A percentile compares a stretch with the other conserved stretches of the same genome.
These are phyloP conservation scores for Caenorhabditis briggsae DNA, from an alignment of 1,140 invertebrate species.

Conservation along the genomic window DNA sequence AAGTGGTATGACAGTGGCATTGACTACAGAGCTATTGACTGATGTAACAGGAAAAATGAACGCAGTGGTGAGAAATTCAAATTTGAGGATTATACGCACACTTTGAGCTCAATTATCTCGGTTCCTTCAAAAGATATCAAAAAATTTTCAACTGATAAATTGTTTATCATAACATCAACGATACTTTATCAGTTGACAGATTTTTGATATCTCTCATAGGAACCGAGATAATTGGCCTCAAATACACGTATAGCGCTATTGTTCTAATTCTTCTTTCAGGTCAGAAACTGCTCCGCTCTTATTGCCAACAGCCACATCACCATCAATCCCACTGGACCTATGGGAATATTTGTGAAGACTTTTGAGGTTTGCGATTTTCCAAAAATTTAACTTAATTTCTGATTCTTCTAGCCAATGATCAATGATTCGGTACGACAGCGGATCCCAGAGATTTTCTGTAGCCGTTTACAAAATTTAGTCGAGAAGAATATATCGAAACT, in stretches of 20 bases:
- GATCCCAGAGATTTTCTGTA: constrained; percentile 74
- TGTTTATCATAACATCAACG: too few relatives aligned
- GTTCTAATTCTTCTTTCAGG: constrained; percentile 49
- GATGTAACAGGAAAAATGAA: constrained; percentile 72
- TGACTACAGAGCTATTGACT: constrained; percentile 70
- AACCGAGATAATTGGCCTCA: too few relatives aligned
- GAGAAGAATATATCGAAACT: constrained; percentile 75
- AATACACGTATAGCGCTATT: too few relatives aligned
- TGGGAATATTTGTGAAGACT: constrained; percentile 73
- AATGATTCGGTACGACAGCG: constrained; percentile 74
- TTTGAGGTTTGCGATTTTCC: constrained; percentile 70
- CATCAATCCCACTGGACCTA: constrained; percentile 73
- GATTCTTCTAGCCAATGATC: constrained; percentile 69
- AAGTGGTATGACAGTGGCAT: constrained; percentile 69
- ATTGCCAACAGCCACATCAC: constrained; percentile 73
- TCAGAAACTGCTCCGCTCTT: constrained; percentile 73
- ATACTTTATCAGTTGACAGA: too few relatives aligned
- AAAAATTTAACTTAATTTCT: not conserved
- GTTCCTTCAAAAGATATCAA: not conserved
- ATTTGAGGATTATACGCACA: too few relatives aligned
- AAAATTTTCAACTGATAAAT: too few relatives aligned
- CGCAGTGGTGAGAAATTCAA: constrained; percentile 62
- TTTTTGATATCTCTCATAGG: too few relatives aligned
- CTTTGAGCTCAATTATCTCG: too few relatives aligned
- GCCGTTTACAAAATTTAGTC: constrained; percentile 71